These are phyloP conservation scores for Calephelis perditalis DNA, from an alignment of 2,888 invertebrate species.

Conservation along the genomic window DNA sequence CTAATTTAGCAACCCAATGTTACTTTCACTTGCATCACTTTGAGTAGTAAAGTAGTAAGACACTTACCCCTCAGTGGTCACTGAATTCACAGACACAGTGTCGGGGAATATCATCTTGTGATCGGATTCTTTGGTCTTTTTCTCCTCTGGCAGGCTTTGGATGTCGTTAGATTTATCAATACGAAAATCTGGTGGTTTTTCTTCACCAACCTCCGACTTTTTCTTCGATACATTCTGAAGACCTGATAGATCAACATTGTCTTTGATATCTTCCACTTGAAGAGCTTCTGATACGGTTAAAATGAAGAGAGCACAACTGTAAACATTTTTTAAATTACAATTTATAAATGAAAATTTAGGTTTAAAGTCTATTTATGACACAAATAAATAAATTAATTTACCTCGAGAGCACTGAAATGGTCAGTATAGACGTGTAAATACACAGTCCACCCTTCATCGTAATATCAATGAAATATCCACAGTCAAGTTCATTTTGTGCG, in stretches of 20 bases:
- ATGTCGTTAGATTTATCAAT: slow-evolving; percentile 25
- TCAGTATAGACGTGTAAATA: slow-evolving; percentile 79
- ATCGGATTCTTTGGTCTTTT: slow-evolving; percentile 28
- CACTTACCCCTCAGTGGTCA: slow-evolving; percentile 76
- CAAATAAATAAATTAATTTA: slow-evolving; percentile 35
- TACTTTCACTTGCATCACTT: slow-evolving; percentile 2
- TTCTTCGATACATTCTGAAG: slow-evolving; percentile 66
- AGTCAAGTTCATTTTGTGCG: slow-evolving; percentile 72
- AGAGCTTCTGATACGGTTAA: slow-evolving; percentile 78
- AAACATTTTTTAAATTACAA: slow-evolving; percentile 26
- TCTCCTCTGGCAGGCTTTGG: slow-evolving; percentile 28
- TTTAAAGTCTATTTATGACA: slow-evolving; percentile 3
- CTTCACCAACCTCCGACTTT: slow-evolving; percentile 36
- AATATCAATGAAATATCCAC: slow-evolving; percentile 67
- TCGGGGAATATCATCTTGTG: slow-evolving; percentile 72
- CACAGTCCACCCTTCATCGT: slow-evolving; percentile 81
- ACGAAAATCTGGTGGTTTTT: slow-evolving; percentile 19
- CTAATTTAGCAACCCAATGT: slow-evolving; percentile 8
- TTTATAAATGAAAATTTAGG: slow-evolving; percentile 14
- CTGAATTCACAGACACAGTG: slow-evolving; percentile 73
- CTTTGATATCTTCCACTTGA: slow-evolving; percentile 47
- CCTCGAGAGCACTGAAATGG: slow-evolving; percentile 80
- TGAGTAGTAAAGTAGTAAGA: neutral
- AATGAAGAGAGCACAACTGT: slow-evolving; percentile 78
- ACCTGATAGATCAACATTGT: slow-evolving; percentile 59